Evolutionary conservation across 1,140 invertebrate genomes (phyloP), one percentile per base, ranked within the genome.

Genomic region (Lordiphosa stackelbergi): DNA sequence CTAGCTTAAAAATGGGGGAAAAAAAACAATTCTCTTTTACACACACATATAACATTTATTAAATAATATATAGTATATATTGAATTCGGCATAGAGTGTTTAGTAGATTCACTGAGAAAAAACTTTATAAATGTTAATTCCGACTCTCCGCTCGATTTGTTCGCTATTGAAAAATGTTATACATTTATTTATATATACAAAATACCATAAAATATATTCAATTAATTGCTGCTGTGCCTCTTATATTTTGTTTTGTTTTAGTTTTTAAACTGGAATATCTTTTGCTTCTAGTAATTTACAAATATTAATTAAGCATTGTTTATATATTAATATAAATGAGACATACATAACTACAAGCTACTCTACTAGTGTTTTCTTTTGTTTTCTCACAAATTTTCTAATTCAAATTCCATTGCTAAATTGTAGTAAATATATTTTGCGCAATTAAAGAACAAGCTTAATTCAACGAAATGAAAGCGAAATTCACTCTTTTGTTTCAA

Each of bases 11-110:
- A 16, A 19, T 41, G 8, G n/a, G n/a, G n/a, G n/a, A 41, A 10
- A 22, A 24, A 43, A 43, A n/a, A 22, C 35, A 4, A 16, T 16
- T 16, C 16, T 12, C 9, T 41, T 41, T 53, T 70, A 69, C 61
- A 78, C 74, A 75, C 72, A 79, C 74, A 79, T 54, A 74, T 83
- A 79, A 79, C 74, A 79, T 79, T 79, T 79, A 79, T 79, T 79
- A 58, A 66, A 78, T 73, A 66, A 78, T 69, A 70, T 55, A 73
- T 58, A 66, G 24, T 79, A 69, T 81, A 70, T 75, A 71, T 81
- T 81, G 74, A 71, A 68, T 71, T 79, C 66, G 63, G 77, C 55
- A 81, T 75, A 64, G 66, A 45, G 57, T 66, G 66, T 68, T 37
- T 65, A 51, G 24, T 60, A 79, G 75, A 81, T 79, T 71, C 43